These are phyloP conservation scores for Acridotheres tristis DNA, from an alignment of 2,797 vertebrate species.

Conservation along the genomic window DNA sequence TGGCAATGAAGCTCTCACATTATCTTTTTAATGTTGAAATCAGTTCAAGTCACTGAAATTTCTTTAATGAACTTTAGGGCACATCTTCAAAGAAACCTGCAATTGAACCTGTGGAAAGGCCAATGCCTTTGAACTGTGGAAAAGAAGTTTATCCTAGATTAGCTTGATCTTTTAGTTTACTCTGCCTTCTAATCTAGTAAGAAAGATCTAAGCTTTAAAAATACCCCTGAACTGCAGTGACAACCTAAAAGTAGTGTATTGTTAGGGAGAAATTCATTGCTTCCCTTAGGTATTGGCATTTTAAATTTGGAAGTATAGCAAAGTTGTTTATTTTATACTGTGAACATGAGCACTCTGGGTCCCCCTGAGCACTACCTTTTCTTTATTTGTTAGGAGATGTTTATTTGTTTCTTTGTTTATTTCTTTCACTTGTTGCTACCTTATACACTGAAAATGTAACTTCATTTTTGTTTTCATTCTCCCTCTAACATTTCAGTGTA, in stretches of 20 bases:
- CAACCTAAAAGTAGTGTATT: slow-evolving; percentile 31
- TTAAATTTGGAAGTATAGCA: not conserved
- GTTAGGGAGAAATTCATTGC: not conserved
- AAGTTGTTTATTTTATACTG: not conserved
- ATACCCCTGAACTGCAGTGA: slow-evolving; percentile 47
- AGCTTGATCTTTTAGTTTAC: slow-evolving; percentile 73
- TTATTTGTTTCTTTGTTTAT: not conserved
- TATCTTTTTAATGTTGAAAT: slow-evolving; percentile 81
- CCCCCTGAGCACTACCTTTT: not conserved
- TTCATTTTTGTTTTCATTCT: slow-evolving; percentile 38
- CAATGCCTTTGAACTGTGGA: slow-evolving; percentile 77
- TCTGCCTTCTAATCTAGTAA: slow-evolving; percentile 76
- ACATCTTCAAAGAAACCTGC: slow-evolving; percentile 83
- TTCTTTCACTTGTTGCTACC: not conserved
- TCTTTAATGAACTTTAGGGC: slow-evolving; percentile 87
- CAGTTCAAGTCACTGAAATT: slow-evolving; percentile 81
- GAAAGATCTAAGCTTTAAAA: slow-evolving; percentile 63
- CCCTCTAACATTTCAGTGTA: slow-evolving; percentile 6
- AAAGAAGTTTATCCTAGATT: slow-evolving; percentile 76
- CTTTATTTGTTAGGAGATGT: not conserved
- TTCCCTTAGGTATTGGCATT: not conserved
- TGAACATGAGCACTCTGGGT: not conserved
- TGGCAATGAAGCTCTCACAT: slow-evolving; percentile 67
- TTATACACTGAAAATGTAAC: not conserved
- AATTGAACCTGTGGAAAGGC: slow-evolving; percentile 68